phyloP scores from a whole-genome alignment of 2,113 vertebrate genomes.

The Nicator chloris region DNA sequence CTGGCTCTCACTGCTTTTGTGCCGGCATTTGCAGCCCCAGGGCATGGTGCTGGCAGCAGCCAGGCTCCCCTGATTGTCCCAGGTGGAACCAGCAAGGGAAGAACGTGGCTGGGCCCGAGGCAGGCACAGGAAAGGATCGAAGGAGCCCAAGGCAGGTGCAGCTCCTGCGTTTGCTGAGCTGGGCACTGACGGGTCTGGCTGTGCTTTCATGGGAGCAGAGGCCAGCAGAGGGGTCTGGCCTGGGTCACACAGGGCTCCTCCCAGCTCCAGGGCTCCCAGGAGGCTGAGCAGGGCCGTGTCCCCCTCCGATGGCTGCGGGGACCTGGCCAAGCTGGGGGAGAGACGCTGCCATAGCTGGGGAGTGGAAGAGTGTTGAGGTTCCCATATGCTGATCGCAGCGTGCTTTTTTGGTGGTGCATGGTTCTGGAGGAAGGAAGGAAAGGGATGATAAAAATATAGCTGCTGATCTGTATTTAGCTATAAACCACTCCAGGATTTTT shows the following conservation, averaged over 20 bases:
- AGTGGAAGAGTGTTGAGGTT: constrained; percentile 11
- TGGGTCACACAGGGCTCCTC: accelerated
- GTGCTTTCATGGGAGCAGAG: not conserved
- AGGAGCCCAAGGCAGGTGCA: not conserved
- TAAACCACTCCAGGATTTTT: not conserved
- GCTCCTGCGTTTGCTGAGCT: not conserved
- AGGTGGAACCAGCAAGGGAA: not conserved
- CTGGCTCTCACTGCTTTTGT: not conserved
- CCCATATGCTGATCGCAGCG: not conserved
- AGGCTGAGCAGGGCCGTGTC: not conserved
- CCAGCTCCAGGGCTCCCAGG: not conserved
- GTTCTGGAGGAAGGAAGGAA: constrained; percentile 46
- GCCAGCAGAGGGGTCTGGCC: not conserved
- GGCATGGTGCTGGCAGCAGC: not conserved
- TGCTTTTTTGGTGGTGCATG: not conserved
- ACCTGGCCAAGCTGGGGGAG: constrained; percentile 1
- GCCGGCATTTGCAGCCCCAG: not conserved
- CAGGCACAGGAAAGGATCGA: accelerated
- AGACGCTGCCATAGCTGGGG: not conserved
- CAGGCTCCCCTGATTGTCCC: not conserved
- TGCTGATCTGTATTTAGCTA: constrained; percentile 36
- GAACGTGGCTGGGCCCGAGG: accelerated
- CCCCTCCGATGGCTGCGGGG: not conserved
- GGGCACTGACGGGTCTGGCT: not conserved
- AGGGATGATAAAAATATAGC: constrained; percentile 51